These are phyloP conservation scores for Lycopodina hypogea DNA, from an alignment of 37 sponge, comb jelly and placozoan species.

Conservation along the genomic window DNA sequence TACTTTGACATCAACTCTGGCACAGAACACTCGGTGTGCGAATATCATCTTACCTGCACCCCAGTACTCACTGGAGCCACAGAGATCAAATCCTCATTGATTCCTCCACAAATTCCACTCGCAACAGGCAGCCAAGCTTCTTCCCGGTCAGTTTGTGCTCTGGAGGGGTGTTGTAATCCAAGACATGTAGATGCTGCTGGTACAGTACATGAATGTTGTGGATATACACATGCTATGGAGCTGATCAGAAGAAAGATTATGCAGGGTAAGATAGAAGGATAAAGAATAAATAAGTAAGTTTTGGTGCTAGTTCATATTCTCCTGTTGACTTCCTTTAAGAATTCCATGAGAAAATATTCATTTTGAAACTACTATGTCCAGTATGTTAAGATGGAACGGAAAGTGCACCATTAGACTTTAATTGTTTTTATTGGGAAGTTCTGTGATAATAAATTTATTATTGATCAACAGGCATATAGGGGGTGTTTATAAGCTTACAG, in stretches of 20 bases:
- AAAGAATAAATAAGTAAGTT: no score
- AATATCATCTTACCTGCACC: neutral
- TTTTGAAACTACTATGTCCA: no score
- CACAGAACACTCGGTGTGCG: slow-evolving; percentile 11
- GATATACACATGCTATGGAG: slow-evolving; percentile 84
- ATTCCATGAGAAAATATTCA: no score
- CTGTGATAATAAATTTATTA: no score
- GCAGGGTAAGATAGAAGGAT: neutral
- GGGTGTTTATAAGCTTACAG: no score
- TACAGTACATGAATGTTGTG: slow-evolving; percentile 71
- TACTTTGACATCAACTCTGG: slow-evolving; percentile 60
- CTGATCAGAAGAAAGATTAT: slow-evolving; percentile 66
- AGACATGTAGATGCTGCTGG: slow-evolving; percentile 63
- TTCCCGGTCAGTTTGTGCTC: slow-evolving; percentile 37
- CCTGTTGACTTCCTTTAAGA: no score
- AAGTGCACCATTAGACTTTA: no score
- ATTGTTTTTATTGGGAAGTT: no score
- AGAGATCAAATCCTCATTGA: no score
- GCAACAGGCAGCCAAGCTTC: neutral
- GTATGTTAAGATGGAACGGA: no score
- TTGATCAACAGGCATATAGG: no score
- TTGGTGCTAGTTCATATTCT: no score
- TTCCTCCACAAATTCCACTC: neutral
- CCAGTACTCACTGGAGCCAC: neutral
- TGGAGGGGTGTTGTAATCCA: slow-evolving; percentile 56